Percentiles rank a stretch among this genome's conserved stretches.
Conservation (phyloP, 2,797 vertebrate genomes). For the Yasuhikotakia modesta region DNA sequence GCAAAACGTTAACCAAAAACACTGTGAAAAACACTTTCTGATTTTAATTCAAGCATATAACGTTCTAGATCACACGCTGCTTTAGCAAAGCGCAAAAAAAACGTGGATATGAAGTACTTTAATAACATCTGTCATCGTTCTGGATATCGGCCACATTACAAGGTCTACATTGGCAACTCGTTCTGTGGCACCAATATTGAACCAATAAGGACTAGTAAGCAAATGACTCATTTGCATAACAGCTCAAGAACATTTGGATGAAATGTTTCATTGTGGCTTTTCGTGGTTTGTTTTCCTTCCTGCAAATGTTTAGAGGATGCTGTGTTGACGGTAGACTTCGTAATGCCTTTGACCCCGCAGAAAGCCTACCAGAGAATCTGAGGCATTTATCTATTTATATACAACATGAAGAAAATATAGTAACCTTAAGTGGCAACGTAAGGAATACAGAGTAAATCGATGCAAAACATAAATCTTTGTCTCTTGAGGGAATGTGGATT, state of each 20-base stretch:
- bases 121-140: background rate
- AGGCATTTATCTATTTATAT: background rate
- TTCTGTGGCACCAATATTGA: slow-evolving; percentile 8
- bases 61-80: background rate
- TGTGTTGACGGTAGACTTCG: slow-evolving; percentile 3
- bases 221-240: slow-evolving; percentile 42
- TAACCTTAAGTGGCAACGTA: slow-evolving; percentile 18
- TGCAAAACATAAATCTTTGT: slow-evolving; percentile 47
- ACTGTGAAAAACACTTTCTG: too few species aligned
- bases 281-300: slow-evolving; percentile 11
- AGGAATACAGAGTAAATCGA: slow-evolving; percentile 67
- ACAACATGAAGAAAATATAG: background rate
- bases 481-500: slow-evolving; percentile 28
- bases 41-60: background rate
- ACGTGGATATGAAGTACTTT: background rate
- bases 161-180: too few species aligned
- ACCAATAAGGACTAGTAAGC: slow-evolving; percentile 19
- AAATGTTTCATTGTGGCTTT: slow-evolving; percentile 30
- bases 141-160: background rate
- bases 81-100: background rate
- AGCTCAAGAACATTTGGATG: slow-evolving; percentile 35
- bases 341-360: slow-evolving; percentile 47
- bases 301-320: slow-evolving; percentile 24
- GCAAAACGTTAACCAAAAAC: background rate
- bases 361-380: slow-evolving; percentile 22